These are phyloP conservation scores for Uromys caudimaculatus DNA, from an alignment of 2,797 vertebrate genomes.

Conservation along the genomic window DNA sequence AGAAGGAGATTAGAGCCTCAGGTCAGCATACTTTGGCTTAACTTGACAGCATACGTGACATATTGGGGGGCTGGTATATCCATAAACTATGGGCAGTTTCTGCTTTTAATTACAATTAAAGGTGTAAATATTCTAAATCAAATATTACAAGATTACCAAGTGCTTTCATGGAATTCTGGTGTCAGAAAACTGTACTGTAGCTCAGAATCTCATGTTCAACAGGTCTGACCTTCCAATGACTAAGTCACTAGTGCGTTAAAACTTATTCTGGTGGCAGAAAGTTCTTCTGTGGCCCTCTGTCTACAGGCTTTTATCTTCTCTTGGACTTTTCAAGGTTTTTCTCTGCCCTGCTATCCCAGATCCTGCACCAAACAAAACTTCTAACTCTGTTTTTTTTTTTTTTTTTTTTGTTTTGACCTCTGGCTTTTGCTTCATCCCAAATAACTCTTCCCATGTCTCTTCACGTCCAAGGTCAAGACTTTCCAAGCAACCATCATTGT, in stretches of 20 bases:
- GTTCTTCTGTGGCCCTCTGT: background rate
- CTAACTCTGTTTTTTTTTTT: background rate
- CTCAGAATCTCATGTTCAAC: background rate
- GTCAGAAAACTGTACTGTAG: background rate
- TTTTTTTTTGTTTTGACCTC: background rate
- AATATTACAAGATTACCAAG: background rate
- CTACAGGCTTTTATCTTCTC: background rate
- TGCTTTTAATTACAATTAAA: constrained; percentile 9
- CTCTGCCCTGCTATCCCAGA: background rate
- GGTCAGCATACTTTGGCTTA: background rate
- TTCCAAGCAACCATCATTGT: constrained; percentile 12
- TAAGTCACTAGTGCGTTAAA: background rate
- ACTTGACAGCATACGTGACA: background rate
- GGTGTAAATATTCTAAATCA: background rate
- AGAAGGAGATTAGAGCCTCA: background rate
- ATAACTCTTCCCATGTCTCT: background rate
- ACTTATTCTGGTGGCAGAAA: background rate
- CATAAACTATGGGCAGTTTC: background rate
- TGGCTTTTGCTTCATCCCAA: constrained; percentile 32
- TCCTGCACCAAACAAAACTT: background rate
- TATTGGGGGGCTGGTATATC: background rate
- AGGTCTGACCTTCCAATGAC: background rate
- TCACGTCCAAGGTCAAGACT: background rate
- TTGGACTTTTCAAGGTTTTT: background rate
- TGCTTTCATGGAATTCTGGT: background rate